phyloP scores from a whole-genome alignment of 2,797 vertebrate genomes.

The Melopsittacus undulatus region DNA sequence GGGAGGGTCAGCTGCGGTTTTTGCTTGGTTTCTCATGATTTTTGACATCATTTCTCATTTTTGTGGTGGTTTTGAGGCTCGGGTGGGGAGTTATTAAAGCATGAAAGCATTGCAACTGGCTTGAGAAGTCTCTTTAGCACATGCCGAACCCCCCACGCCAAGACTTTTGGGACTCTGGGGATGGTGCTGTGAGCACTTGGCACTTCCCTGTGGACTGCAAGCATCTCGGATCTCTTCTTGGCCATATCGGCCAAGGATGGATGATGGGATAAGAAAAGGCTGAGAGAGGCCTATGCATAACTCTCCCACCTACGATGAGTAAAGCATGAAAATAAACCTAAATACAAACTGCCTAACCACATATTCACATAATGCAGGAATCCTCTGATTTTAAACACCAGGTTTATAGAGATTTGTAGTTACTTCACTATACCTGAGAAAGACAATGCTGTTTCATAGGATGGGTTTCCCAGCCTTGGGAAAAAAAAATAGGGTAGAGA shows the following conservation, averaged over 20 bases:
- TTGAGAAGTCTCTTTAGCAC: background rate
- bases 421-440: background rate
- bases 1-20: background rate
- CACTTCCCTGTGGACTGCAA: background rate
- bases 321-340: background rate
- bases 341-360: background rate
- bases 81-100: background rate
- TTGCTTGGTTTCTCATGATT: background rate
- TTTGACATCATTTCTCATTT: background rate
- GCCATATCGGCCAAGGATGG: background rate
- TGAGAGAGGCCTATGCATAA: background rate
- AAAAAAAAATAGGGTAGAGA: background rate
- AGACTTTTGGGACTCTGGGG: background rate
- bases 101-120: background rate
- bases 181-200: background rate
- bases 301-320: background rate
- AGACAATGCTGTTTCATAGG: background rate
- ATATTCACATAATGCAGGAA: background rate
- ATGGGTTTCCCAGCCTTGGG: background rate
- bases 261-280: background rate
- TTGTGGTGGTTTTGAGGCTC: background rate
- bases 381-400: background rate
- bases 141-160: background rate
- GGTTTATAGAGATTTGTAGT: background rate
- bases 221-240: background rate